Evolutionary conservation across 2,113 vertebrate species (phyloP).

Genomic region (Lophotis ruficrista): DNA sequence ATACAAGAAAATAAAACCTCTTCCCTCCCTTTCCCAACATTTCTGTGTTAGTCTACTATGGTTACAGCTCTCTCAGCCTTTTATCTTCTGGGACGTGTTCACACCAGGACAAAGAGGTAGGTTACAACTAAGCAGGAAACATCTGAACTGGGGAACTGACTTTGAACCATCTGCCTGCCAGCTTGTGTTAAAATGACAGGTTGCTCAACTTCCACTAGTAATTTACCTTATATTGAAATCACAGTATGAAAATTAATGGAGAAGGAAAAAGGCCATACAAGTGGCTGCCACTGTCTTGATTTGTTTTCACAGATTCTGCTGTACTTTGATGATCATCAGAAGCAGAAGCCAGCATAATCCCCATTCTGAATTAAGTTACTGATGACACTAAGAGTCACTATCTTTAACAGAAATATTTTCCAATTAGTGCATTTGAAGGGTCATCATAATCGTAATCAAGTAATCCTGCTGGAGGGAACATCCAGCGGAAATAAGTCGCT

Average conservation of each 20-base stretch:
- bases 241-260: neutral
- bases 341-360: neutral
- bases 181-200: neutral
- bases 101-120: neutral
- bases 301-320: neutral
- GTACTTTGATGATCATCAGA: neutral
- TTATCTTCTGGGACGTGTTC: neutral
- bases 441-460: neutral
- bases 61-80: neutral
- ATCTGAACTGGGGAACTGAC: neutral
- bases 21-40: neutral
- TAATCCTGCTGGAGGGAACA: neutral
- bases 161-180: neutral
- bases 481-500: neutral
- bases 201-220: neutral
- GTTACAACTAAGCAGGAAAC: neutral
- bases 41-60: neutral
- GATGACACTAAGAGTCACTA: neutral
- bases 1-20: neutral
- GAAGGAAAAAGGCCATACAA: neutral
- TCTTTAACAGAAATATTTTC: neutral
- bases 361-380: neutral
- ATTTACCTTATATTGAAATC: neutral
- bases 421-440: neutral
- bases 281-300: neutral